Percentiles rank a stretch among this genome's conserved stretches.
Conservation (phyloP, 2,888 invertebrate genomes). For the Zaprionus lineosus region DNA sequence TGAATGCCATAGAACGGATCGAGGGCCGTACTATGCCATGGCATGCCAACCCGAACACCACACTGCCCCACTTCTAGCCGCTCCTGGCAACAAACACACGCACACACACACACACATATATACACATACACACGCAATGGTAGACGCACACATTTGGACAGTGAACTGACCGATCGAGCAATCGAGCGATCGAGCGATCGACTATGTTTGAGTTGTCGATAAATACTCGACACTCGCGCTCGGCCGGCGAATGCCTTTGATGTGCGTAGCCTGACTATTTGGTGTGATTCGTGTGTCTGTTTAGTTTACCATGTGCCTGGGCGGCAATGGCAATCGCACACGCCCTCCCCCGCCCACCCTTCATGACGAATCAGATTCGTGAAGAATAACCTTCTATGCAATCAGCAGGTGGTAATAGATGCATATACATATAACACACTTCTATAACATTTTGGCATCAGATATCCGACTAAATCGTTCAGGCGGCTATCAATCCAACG, state of each 20-base stretch:
- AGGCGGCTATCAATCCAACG: neutral
- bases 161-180: conserved; percentile 46
- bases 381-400: neutral
- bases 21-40: conserved; percentile 21
- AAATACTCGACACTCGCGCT: conserved; percentile 41
- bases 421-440: too few relatives aligned
- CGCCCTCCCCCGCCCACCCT: too few relatives aligned
- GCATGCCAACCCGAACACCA: neutral
- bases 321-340: conserved; percentile 36
- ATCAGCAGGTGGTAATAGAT: neutral
- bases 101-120: conserved; percentile 1
- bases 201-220: conserved; percentile 53
- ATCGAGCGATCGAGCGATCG: too few relatives aligned
- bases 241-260: conserved; percentile 47
- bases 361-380: conserved; percentile 5
- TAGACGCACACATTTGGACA: conserved; percentile 22
- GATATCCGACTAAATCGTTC: too few relatives aligned
- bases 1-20: conserved; percentile 54
- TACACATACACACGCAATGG: neutral
- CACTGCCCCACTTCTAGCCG: conserved; percentile 38
- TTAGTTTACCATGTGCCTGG: conserved; percentile 48
- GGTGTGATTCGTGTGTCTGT: conserved; percentile 32
- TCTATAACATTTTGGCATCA: neutral
- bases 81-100: conserved; percentile 31
- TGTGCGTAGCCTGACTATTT: conserved; percentile 36